Percentiles rank a stretch among this genome's conserved stretches.
Conservation (phyloP, 2,888 invertebrate genomes). For the Patella caerulea region DNA sequence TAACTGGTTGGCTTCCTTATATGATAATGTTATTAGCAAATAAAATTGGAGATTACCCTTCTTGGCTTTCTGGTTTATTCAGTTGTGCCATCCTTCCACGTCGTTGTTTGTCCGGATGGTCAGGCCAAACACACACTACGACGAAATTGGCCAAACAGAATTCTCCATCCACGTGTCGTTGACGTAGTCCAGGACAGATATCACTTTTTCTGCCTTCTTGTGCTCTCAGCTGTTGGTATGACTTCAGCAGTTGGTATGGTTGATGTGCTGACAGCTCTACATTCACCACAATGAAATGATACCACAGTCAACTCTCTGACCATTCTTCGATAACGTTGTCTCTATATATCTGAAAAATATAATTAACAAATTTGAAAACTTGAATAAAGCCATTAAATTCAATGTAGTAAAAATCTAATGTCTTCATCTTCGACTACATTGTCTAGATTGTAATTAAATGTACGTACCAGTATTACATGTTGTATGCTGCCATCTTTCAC, state of each 20-base stretch:
- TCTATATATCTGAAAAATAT: no score
- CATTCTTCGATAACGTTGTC: no score
- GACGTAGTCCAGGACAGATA: neutral
- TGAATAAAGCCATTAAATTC: no score
- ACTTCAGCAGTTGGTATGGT: no score
- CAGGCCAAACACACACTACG: neutral
- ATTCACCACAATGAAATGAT: no score
- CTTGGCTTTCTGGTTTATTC: constrained; percentile 13
- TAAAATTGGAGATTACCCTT: constrained; percentile 16
- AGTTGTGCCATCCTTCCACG: constrained; percentile 19
- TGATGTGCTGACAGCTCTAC: no score
- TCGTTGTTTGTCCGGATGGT: constrained; percentile 18
- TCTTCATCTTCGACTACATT: no score
- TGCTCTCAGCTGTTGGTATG: no score
- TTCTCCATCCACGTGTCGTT: neutral
- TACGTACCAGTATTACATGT: neutral
- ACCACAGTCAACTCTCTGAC: no score
- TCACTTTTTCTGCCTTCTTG: neutral
- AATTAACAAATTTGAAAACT: no score
- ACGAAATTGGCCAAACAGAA: neutral
- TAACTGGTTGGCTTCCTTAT: neutral
- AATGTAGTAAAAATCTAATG: no score
- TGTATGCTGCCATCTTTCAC: neutral
- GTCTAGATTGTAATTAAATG: no score
- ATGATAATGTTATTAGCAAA: neutral